A percentile compares a stretch with the other conserved stretches of the same genome.
Evolutionary conservation across 2,113 vertebrate species (phyloP).

Genomic region (Condylura cristata): DNA sequence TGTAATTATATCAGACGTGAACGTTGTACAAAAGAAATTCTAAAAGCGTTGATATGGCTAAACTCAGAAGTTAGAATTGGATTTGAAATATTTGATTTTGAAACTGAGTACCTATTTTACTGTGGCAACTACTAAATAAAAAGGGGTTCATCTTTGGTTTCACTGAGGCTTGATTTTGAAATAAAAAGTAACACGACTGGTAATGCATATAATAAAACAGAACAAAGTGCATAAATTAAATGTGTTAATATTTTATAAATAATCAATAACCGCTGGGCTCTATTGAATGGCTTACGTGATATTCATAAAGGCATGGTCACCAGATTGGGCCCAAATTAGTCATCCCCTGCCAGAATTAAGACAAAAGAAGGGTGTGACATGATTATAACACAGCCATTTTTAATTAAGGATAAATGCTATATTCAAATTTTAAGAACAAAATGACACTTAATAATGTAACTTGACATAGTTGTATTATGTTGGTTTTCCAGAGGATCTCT

Average conservation of each 20-base stretch:
- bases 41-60: not conserved
- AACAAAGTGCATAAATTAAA: not conserved
- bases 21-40: not conserved
- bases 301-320: not conserved
- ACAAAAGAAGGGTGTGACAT: not conserved
- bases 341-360: not conserved
- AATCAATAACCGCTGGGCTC: not conserved
- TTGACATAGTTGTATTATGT: not conserved
- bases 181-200: not conserved
- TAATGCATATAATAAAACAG: not conserved
- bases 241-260: not conserved
- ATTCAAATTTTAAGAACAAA: not conserved
- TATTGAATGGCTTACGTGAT: not conserved
- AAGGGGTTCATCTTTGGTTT: not conserved
- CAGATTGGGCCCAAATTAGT: not conserved
- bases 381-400: not conserved
- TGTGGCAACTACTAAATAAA: constrained; percentile 13
- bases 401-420: not conserved
- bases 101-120: not conserved
- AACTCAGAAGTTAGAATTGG: not conserved
- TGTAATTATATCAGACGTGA: not conserved
- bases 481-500: not conserved
- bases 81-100: not conserved
- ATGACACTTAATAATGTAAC: not conserved
- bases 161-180: not conserved